These are phyloP conservation scores for Candoia aspera DNA, from an alignment of 2,113 vertebrate genomes.

Conservation along the genomic window DNA sequence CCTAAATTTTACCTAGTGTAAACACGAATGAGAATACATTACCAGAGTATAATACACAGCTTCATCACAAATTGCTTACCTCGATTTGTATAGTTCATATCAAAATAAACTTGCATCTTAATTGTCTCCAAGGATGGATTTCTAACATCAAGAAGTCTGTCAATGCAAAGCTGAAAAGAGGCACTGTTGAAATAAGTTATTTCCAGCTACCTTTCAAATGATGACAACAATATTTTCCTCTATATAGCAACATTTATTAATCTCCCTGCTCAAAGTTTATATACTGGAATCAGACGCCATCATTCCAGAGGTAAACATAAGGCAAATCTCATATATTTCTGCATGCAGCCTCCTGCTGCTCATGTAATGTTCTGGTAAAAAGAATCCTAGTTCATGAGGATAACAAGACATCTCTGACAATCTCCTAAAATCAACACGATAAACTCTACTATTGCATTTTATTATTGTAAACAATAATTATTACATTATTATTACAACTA, in stretches of 20 bases:
- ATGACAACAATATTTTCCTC: neutral
- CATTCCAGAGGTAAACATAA: neutral
- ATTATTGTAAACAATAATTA: neutral
- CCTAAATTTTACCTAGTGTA: neutral
- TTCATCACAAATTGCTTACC: constrained; percentile 73
- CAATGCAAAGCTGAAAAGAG: constrained; percentile 82
- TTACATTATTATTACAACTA: neutral
- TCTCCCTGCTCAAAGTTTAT: neutral
- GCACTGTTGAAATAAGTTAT: constrained; percentile 37
- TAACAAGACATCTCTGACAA: neutral
- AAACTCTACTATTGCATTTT: neutral
- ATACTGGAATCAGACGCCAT: neutral
- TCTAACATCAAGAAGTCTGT: constrained; percentile 79
- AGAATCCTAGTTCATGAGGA: neutral
- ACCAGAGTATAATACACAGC: neutral
- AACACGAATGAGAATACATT: neutral
- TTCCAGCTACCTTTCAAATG: constrained; percentile 8
- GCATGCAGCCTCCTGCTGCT: neutral
- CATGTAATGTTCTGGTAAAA: neutral
- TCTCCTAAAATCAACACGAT: neutral
- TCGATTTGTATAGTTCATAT: constrained; percentile 85
- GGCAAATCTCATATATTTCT: neutral
- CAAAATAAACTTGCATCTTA: constrained; percentile 96
- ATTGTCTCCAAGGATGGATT: constrained; percentile 89
- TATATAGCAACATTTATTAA: neutral